These are phyloP conservation scores for Whitmania pigra DNA, from an alignment of 1,140 invertebrate species.

Conservation along the genomic window DNA sequence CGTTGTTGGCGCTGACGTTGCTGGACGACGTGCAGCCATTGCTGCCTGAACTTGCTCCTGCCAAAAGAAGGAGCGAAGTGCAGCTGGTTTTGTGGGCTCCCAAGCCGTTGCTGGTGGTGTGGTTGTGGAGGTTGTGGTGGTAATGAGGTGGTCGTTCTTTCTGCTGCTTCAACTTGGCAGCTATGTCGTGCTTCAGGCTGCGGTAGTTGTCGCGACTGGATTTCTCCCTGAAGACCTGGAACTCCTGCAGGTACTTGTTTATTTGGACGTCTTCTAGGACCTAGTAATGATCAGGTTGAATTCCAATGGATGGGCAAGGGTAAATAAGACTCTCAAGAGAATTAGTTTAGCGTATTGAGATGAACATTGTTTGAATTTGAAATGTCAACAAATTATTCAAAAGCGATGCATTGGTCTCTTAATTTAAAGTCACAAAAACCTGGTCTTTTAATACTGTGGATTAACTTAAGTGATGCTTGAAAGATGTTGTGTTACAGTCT, in stretches of 20 bases:
- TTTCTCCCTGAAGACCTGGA: constrained; percentile 18
- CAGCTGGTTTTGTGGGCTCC: background rate
- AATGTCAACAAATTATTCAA: too few species aligned
- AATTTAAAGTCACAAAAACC: too few species aligned
- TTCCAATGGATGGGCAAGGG: too few species aligned
- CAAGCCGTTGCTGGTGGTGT: background rate
- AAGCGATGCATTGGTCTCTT: too few species aligned
- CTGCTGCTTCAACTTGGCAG: constrained; percentile 17
- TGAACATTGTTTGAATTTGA: too few species aligned
- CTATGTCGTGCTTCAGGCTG: constrained; percentile 18
- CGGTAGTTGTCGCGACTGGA: constrained; percentile 17
- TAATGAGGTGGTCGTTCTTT: background rate
- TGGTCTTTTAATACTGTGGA: too few species aligned
- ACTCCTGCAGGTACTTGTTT: constrained; percentile 26
- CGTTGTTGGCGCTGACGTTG: background rate
- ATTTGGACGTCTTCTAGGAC: constrained; percentile 24
- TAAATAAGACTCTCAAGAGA: too few species aligned
- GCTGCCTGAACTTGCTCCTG: background rate
- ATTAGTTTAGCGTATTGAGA: too few species aligned
- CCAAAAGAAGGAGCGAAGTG: background rate
- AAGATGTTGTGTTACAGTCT: too few species aligned
- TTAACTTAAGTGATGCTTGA: too few species aligned
- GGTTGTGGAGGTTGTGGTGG: constrained; percentile 2
- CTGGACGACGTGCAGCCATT: background rate
- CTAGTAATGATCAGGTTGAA: background rate